Evolutionary conservation across 2,113 vertebrate species (phyloP).

Genomic region (Podarcis cretensis): DNA sequence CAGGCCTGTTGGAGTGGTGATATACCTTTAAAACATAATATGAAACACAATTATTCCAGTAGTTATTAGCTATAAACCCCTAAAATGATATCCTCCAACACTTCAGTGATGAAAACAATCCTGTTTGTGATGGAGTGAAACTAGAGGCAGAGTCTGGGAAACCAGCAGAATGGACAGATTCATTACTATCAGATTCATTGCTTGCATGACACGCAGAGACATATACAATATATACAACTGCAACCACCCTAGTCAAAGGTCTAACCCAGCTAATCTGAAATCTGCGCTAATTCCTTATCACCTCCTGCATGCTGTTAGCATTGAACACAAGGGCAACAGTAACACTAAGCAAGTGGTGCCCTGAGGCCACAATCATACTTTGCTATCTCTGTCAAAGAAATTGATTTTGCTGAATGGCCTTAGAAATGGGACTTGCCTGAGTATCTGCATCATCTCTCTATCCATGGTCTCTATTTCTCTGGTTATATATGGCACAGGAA

Average conservation of each 20-base stretch:
- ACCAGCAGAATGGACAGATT: background rate
- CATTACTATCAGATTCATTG: background rate
- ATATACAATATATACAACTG: background rate
- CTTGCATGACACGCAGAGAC: background rate
- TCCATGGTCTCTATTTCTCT: background rate
- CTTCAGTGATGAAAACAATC: background rate
- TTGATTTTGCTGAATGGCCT: constrained; percentile 1
- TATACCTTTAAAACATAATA: background rate
- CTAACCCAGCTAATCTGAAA: background rate
- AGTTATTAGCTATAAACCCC: background rate
- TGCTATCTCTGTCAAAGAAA: background rate
- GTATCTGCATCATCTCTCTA: background rate
- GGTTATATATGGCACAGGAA: background rate
- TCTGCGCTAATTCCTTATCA: background rate
- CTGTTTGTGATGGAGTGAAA: background rate
- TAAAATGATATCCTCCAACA: background rate
- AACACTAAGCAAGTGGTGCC: background rate
- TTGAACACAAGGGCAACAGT: background rate
- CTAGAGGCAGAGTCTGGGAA: background rate
- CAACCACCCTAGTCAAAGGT: background rate
- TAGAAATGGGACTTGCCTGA: background rate
- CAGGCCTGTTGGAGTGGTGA: background rate
- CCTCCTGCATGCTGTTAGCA: background rate
- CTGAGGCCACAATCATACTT: background rate
- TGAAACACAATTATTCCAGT: background rate